Conservation (phyloP, 1,140 invertebrate species). For the Drosophila mayri region DNA sequence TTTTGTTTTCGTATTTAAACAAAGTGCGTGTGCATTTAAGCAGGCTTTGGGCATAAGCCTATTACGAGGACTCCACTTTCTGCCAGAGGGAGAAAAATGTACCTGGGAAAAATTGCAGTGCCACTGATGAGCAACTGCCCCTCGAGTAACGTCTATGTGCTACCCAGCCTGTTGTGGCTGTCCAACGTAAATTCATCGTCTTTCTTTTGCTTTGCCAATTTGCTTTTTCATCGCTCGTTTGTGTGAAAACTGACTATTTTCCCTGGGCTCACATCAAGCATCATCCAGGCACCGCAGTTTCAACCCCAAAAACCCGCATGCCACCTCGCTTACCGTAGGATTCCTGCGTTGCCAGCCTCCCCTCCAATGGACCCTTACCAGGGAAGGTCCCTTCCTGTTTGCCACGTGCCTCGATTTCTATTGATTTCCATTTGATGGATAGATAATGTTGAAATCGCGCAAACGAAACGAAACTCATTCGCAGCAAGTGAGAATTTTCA, state of each 20-base stretch:
- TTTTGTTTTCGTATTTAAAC: constrained; percentile 64
- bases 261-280: not conserved
- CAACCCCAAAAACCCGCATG: not conserved
- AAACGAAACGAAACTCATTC: constrained; percentile 1
- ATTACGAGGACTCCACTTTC: constrained; percentile 40
- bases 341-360: not conserved
- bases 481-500: constrained; percentile 9
- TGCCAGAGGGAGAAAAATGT: not conserved
- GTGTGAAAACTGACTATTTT: not conserved
- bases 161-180: not conserved
- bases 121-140: not conserved
- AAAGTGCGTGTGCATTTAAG: constrained; percentile 71
- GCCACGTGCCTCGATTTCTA: constrained; percentile 22
- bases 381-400: constrained; percentile 37
- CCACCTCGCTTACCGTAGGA: not conserved
- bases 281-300: not conserved
- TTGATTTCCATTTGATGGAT: constrained; percentile 47
- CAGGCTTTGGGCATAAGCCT: constrained; percentile 63
- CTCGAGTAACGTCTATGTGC: too few species aligned
- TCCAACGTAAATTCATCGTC: constrained; percentile 2
- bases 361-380: not conserved
- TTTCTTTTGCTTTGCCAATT: constrained; percentile 1
- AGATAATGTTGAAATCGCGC: constrained; percentile 15
- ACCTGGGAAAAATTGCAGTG: not conserved
- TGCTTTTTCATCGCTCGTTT: not conserved